Conservation (phyloP, 2,113 vertebrate species). For the Carlito syrichta region DNA sequence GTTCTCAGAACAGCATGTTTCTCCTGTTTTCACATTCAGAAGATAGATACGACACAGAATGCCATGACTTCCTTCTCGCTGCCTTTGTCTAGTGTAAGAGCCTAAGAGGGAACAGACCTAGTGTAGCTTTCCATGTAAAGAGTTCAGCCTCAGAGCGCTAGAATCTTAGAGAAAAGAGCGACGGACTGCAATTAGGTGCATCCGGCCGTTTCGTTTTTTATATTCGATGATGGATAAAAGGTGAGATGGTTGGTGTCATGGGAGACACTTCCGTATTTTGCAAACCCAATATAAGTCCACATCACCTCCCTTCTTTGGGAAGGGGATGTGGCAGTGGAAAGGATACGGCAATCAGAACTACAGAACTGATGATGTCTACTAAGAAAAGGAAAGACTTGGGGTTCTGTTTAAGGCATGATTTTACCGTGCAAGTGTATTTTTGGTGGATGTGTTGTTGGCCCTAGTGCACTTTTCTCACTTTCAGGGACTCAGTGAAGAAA, state of each 20-base stretch:
- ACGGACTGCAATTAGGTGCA: fast-evolving
- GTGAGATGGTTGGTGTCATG: neutral
- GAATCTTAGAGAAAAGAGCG: neutral
- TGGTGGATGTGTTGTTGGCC: fast-evolving
- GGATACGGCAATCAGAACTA: neutral
- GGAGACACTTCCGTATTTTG: neutral
- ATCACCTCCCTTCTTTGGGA: neutral
- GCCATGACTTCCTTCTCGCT: fast-evolving
- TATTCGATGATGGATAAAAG: neutral
- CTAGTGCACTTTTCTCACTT: neutral
- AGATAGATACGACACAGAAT: fast-evolving
- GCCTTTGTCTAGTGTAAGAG: neutral
- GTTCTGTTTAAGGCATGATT: neutral
- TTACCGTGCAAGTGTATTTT: too few species aligned
- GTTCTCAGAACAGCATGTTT: fast-evolving
- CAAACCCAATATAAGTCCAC: neutral
- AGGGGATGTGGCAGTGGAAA: neutral
- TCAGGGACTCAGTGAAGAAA: neutral
- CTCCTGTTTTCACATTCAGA: neutral
- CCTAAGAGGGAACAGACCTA: neutral
- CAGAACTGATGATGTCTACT: neutral
- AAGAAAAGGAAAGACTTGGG: neutral
- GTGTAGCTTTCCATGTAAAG: neutral
- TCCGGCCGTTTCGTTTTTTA: neutral
- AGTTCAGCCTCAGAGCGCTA: neutral